These are phyloP conservation scores for Meteorus sp. DNA, from an alignment of 1,140 invertebrate genomes.

Conservation along the genomic window DNA sequence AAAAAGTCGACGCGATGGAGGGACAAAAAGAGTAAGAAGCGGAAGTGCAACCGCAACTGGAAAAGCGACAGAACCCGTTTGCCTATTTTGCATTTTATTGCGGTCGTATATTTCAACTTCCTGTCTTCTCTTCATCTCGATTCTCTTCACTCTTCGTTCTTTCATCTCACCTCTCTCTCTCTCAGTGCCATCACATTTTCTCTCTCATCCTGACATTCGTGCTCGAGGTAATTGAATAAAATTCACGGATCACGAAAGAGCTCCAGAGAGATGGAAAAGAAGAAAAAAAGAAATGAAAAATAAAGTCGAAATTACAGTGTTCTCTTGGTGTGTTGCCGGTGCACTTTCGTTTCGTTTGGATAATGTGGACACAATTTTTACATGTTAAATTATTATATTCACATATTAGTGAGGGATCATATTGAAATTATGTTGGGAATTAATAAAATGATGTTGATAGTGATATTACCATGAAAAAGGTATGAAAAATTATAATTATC, in stretches of 20 bases:
- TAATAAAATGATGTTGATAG: too few relatives aligned
- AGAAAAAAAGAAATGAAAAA: constrained; percentile 2
- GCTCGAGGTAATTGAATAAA: background rate
- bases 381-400: too few relatives aligned
- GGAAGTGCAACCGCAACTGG: constrained; percentile 26
- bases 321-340: too few relatives aligned
- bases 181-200: background rate
- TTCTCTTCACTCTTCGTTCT: background rate
- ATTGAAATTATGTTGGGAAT: too few relatives aligned
- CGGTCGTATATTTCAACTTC: constrained; percentile 25
- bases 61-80: constrained; percentile 28
- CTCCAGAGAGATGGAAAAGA: background rate
- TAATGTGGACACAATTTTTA: too few relatives aligned
- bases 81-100: constrained; percentile 28
- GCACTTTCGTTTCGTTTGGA: too few relatives aligned
- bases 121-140: constrained; percentile 24
- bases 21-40: constrained; percentile 14
- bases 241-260: background rate
- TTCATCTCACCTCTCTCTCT: background rate
- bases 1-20: background rate
- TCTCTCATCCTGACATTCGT: too few relatives aligned
- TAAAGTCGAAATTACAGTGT: background rate
- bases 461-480: too few relatives aligned
- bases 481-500: too few relatives aligned
- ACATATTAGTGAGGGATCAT: too few relatives aligned